These are phyloP conservation scores for Andrena hattorfiana DNA, from an alignment of 2,888 invertebrate genomes.

Conservation along the genomic window DNA sequence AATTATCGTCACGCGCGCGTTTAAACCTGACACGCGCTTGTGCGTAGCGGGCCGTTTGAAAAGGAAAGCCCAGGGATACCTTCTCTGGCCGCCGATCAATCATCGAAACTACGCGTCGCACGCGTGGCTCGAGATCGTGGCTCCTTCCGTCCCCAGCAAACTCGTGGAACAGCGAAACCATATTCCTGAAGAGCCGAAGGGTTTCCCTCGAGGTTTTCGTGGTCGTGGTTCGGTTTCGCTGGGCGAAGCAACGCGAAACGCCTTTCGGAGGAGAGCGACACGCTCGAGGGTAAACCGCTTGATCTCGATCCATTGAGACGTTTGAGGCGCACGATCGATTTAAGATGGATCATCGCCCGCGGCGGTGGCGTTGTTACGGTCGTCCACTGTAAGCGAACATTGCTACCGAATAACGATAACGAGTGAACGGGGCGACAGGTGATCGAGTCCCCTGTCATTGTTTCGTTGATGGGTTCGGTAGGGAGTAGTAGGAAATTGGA, in stretches of 20 bases:
- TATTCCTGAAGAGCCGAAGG: neutral
- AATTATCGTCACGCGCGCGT: constrained; percentile 16
- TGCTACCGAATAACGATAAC: constrained; percentile 53
- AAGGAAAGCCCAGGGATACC: constrained; percentile 18
- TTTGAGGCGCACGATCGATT: constrained; percentile 42
- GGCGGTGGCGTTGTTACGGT: constrained; percentile 32
- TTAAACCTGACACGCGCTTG: neutral
- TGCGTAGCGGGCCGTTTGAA: neutral
- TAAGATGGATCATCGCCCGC: constrained; percentile 47
- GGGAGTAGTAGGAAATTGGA: neutral
- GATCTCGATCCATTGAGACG: constrained; percentile 40
- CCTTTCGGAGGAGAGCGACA: constrained; percentile 4
- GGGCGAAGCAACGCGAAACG: neutral
- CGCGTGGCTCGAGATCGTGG: no score
- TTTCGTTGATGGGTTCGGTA: neutral
- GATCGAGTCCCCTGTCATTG: constrained; percentile 13
- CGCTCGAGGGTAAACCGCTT: constrained; percentile 15
- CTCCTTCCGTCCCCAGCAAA: constrained; percentile 8
- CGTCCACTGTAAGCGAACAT: constrained; percentile 11
- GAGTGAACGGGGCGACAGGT: constrained; percentile 14
- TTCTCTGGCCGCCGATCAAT: neutral
- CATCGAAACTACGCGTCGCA: neutral
- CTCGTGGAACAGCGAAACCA: constrained; percentile 34
- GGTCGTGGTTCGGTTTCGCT: neutral
- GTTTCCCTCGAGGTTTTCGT: neutral